Base-by-base conservation (phyloP, 2,113 vertebrate species). In the Oryzias curvinotus region DNA sequence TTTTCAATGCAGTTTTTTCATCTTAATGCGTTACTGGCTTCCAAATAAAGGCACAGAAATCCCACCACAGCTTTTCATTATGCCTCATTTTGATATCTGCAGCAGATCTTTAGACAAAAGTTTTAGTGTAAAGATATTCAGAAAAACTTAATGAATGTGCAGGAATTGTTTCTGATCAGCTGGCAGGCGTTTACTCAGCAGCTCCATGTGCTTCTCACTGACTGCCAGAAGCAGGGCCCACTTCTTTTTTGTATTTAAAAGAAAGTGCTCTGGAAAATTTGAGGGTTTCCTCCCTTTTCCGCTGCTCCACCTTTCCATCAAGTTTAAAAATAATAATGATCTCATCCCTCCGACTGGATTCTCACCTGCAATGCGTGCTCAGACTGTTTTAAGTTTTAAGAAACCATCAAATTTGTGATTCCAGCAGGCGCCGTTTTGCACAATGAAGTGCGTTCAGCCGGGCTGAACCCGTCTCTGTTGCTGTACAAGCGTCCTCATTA, bases 1-100 rank as follows among this genome's bases (percentile, higher is more conserved):
- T 36, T 23, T 23, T 23, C 1, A 23, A 23, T 23, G 21, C 3
- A 23, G 21, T 23, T 23, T 23, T 23, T 23, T 23, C 21, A 23
- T 2, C 21, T 23, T 23, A 23, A 23, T 23, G 21, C 21, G 21
- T 23, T 23, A 23, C 21, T 23, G 21, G 21, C 21, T 23, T 23
- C 21, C 21, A 23, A 23, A 23, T 42, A 42, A 42, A 42, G 41
- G 14, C 41, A 3, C 14, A 14, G 1, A 42, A 16, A 45, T 45
- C 7, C 44, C 44, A 45, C 16, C 5, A 4, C 44, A 17, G 14
- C 5, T 17, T 10, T 52, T 28, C 23, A 44, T 50, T 41, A 17
- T 25, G 28, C 5, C 46, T 14, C 14, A 41, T 49, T 64, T 52
- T 49, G 50, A 48, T 66, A 45, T 47, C n/a, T n/a, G 21, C 44